These are phyloP conservation scores for Periophthalmus magnuspinnatus DNA, from an alignment of 2,797 vertebrate species.

Conservation along the genomic window DNA sequence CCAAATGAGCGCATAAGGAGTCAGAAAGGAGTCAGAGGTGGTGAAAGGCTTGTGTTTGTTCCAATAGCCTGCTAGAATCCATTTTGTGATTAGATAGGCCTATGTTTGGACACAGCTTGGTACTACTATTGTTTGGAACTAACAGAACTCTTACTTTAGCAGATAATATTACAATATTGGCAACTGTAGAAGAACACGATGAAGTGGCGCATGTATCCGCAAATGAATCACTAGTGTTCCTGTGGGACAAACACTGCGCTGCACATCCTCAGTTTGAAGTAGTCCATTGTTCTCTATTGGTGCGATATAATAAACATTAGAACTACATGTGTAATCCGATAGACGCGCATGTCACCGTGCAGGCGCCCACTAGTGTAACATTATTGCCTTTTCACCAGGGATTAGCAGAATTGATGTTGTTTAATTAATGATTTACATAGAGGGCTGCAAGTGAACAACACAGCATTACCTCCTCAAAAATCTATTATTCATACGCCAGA, in stretches of 20 bases:
- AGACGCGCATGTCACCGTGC: conserved; percentile 11
- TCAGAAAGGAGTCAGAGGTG: neutral
- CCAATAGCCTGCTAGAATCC: neutral
- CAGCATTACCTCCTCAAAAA: conserved; percentile 64
- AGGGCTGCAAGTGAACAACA: conserved; percentile 71
- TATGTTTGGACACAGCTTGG: neutral
- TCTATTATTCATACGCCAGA: conserved; percentile 75
- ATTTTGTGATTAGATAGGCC: neutral
- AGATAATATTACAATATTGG: neutral
- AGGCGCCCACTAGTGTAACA: conserved; percentile 32
- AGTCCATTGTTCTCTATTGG: conserved; percentile 5
- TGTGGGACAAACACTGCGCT: neutral
- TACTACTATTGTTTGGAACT: neutral
- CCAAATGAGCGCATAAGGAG: conserved; percentile 12
- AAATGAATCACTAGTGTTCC: conserved; percentile 6
- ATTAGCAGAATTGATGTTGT: conserved; percentile 63
- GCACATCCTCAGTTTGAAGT: conserved; percentile 7
- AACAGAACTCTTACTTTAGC: neutral
- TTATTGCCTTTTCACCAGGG: conserved; percentile 58
- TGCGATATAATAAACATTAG: conserved; percentile 1
- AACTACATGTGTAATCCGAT: neutral
- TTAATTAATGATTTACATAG: conserved; percentile 80
- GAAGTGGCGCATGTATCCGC: conserved; percentile 4
- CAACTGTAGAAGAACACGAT: neutral
- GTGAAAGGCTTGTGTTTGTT: neutral